phyloP scores from a whole-genome alignment of 2,888 invertebrate species.

The Drosophila affinis region DNA sequence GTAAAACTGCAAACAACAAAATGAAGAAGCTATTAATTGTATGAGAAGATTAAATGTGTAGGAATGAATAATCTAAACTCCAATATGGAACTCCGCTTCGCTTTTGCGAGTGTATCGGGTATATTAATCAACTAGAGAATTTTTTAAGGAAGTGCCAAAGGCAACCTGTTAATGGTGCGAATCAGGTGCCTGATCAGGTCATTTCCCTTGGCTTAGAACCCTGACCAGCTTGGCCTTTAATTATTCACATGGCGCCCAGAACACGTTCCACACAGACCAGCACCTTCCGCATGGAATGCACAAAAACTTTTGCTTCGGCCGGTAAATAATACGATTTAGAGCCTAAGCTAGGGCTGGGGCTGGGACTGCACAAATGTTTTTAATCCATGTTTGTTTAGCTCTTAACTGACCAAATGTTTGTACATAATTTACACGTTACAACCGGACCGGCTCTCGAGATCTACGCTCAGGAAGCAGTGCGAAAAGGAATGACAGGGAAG shows the following conservation, averaged over 20 bases:
- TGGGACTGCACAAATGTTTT: constrained; percentile 48
- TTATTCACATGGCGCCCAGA: constrained; percentile 65
- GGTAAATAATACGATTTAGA: constrained; percentile 72
- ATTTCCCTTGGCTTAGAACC: background rate
- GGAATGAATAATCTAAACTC: background rate
- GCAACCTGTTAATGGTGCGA: constrained; percentile 12
- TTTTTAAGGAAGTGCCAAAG: background rate
- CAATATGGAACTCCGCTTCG: background rate
- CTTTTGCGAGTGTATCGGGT: background rate
- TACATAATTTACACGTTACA: constrained; percentile 68
- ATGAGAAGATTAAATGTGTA: background rate
- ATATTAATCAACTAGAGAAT: too few species aligned
- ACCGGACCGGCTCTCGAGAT: constrained; percentile 52
- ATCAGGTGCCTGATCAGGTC: constrained; percentile 18
- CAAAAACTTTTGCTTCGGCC: constrained; percentile 38
- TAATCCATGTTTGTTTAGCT: constrained; percentile 56
- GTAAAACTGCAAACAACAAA: constrained; percentile 75
- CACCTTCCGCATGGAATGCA: constrained; percentile 45
- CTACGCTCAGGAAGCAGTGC: constrained; percentile 12
- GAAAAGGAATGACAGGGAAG: background rate
- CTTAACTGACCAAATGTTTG: constrained; percentile 56
- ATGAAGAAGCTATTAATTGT: constrained; percentile 22
- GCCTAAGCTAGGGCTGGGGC: constrained; percentile 24
- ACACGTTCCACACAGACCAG: constrained; percentile 44
- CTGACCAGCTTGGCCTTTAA: constrained; percentile 53